Evolutionary conservation across 2,113 vertebrate genomes (phyloP), one percentile per base, ranked within the genome.

Genomic region (Pogonocichla stellata): DNA sequence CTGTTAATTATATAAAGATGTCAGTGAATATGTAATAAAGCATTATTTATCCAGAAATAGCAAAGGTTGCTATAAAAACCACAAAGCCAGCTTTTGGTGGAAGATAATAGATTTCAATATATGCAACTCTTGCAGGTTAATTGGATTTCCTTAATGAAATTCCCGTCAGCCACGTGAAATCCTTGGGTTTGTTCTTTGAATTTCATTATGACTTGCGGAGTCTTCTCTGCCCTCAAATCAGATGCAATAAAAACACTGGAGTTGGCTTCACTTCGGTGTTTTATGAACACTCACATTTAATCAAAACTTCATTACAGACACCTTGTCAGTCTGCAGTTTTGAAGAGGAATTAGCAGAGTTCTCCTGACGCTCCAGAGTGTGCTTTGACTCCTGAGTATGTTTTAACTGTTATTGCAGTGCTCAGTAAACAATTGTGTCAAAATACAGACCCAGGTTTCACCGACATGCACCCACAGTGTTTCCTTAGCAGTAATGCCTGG

Each of bases 141-240:
- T 88, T 92, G 86, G 67, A 92, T 96, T 94, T 90, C 65, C 4
- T 2, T 90, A 93, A 93, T 84, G 53, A 96, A 93, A 95, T 95
- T 90, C 65, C 65, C 28, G 47, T 92, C 80, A 77, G 88, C 81
- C 56, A 57, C 43, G 40, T 43, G 62, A 92, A 95, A 94, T 93
- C 85, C 93, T 95, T 83, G 78, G 29, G 43, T 74, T 95, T 80
- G 85, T 89, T 95, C 93, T 90, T 64, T 70, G 72, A 86, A 92
- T 94, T 93, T 92, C 88, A 86, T 84, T 94, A 87, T 43, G 78
- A 92, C 60, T 80, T 91, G 64, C 72, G 73, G 48, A 79, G 60
- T 73, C 79, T 82, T 90, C 84, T 86, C 67, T 90, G 33, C 38
- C 47, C 34, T 33, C 33, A 62, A 60, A 67, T 85, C 51, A 86